Conservation (phyloP, 2,797 vertebrate genomes). For the Allobates femoralis region DNA sequence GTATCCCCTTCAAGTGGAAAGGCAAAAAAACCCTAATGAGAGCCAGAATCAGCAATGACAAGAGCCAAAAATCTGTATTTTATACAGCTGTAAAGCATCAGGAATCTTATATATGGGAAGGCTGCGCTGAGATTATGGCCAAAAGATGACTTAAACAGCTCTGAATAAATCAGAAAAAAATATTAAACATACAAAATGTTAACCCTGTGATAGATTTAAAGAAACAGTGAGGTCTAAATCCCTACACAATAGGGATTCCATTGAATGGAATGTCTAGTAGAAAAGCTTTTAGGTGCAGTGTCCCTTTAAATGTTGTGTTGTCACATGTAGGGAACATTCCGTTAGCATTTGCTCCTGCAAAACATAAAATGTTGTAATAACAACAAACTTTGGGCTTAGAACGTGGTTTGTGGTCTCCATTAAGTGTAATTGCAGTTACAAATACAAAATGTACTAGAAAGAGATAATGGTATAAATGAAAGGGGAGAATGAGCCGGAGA, state of each 20-base stretch:
- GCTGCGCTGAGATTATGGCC: slow-evolving; percentile 13
- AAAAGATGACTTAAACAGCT: not conserved
- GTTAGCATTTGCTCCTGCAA: not conserved
- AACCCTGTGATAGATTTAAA: not conserved
- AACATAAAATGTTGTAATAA: not conserved
- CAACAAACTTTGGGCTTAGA: not conserved
- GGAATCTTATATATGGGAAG: slow-evolving; percentile 30
- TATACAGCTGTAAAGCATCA: slow-evolving; percentile 46
- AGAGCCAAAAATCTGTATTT: slow-evolving; percentile 40
- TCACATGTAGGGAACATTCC: not conserved
- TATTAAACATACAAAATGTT: not conserved
- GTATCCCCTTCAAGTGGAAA: slow-evolving; percentile 11
- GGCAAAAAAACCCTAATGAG: slow-evolving; percentile 30
- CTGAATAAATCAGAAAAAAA: not conserved
- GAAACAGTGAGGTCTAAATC: not conserved
- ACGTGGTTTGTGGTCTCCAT: not conserved
- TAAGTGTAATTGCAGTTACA: not conserved
- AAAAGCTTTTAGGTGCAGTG: too few relatives aligned
- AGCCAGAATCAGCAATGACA: slow-evolving; percentile 39
- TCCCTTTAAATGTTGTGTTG: too few relatives aligned
- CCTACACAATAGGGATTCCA: too few relatives aligned
- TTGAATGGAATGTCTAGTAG: too few relatives aligned
- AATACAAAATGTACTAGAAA: not conserved
- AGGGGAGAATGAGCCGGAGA: not conserved
- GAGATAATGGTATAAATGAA: not conserved